Percentiles rank a stretch among this genome's conserved stretches.
Conservation (phyloP, 2,888 invertebrate species). For the Blomia tropicalis region DNA sequence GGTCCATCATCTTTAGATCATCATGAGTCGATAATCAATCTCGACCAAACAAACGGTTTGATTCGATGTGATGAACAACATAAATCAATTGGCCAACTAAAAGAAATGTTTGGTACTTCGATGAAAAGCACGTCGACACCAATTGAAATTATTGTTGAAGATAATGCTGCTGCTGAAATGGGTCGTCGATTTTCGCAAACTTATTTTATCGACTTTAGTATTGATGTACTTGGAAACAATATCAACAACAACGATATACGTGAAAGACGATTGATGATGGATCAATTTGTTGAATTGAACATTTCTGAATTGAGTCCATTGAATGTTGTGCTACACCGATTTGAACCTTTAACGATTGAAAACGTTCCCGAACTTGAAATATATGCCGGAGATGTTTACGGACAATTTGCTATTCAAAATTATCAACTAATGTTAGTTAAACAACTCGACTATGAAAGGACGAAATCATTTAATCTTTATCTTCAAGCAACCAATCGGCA, state of each 20-base stretch:
- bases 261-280: neutral
- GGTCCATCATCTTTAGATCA: too few relatives aligned
- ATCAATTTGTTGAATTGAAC: conserved; percentile 7
- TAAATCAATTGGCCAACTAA: too few relatives aligned
- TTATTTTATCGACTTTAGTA: neutral
- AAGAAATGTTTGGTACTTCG: too few relatives aligned
- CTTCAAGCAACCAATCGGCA: conserved; percentile 1
- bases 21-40: neutral
- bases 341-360: conserved; percentile 14
- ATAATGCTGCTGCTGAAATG: neutral
- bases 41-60: neutral
- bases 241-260: neutral
- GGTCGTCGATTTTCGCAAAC: neutral
- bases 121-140: neutral
- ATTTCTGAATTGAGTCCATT: conserved; percentile 17
- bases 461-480: conserved; percentile 51
- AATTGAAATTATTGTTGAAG: neutral
- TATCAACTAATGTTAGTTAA: neutral
- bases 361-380: neutral
- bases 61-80: too few relatives aligned
- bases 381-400: conserved; percentile 50
- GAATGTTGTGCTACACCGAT: conserved; percentile 13
- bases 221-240: too few relatives aligned
- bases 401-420: conserved; percentile 58
- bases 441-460: conserved; percentile 60